These are phyloP conservation scores for Sebastes matsubarae DNA, from an alignment of 2,797 vertebrate genomes.

Conservation along the genomic window DNA sequence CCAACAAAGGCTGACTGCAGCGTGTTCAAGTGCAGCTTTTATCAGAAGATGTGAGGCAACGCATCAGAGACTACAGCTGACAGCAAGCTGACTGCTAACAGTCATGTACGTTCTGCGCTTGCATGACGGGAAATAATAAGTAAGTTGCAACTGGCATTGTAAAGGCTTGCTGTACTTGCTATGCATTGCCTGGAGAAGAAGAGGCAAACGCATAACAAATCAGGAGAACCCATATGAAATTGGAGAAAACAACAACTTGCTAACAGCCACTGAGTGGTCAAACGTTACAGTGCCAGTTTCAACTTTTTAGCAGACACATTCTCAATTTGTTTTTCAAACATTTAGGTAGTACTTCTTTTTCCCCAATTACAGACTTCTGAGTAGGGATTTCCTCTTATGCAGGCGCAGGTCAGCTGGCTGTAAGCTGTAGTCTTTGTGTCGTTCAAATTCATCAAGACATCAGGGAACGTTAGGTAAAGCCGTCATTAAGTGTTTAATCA, in stretches of 20 bases:
- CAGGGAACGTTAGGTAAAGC: neutral
- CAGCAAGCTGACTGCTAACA: conserved; percentile 1
- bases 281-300: neutral
- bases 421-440: neutral
- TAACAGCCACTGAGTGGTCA: neutral
- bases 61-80: conserved; percentile 11
- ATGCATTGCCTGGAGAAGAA: neutral
- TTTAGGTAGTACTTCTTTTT: neutral
- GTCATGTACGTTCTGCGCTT: neutral
- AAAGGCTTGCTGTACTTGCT: neutral
- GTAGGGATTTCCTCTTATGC: neutral
- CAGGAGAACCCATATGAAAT: neutral
- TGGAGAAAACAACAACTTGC: neutral
- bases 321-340: neutral
- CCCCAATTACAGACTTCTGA: neutral
- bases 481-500: conserved; percentile 17
- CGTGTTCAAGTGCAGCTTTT: conserved; percentile 17
- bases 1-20: conserved; percentile 12
- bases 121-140: neutral
- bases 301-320: neutral
- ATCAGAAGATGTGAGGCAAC: conserved; percentile 9
- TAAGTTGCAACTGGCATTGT: neutral
- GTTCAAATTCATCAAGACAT: neutral
- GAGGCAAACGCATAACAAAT: neutral
- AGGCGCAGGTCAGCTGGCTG: neutral